A percentile compares a stretch with the other conserved stretches of the same genome.
Evolutionary conservation across 2,113 vertebrate species (phyloP).

Genomic region (Varanus salvator): DNA sequence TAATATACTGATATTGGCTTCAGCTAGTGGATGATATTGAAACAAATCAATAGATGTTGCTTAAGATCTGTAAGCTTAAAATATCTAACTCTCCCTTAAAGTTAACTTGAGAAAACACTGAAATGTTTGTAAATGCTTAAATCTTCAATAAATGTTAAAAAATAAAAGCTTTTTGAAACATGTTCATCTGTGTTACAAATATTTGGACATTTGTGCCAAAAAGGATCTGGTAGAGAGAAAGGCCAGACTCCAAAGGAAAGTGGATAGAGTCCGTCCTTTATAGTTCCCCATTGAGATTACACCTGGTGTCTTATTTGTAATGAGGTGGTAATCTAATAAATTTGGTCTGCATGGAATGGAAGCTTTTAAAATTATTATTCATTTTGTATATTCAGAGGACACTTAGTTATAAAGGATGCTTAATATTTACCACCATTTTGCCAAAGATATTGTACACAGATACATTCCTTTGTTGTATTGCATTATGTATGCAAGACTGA

Average conservation of each 20-base stretch:
- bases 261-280: no score
- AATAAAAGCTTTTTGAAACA: background rate
- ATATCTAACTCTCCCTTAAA: background rate
- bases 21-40: no score
- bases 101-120: background rate
- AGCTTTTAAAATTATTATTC: no score
- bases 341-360: no score
- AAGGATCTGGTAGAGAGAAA: background rate
- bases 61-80: background rate
- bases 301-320: no score
- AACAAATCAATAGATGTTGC: background rate
- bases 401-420: no score
- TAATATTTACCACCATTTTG: no score
- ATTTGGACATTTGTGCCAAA: background rate
- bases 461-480: no score
- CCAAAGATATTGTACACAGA: background rate
- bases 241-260: no score
- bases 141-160: slow-evolving; percentile 1
- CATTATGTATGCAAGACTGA: background rate
- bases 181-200: background rate
- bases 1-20: no score
- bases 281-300: background rate
- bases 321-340: background rate
- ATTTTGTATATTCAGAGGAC: no score
- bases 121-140: slow-evolving; percentile 24